phyloP scores from a whole-genome alignment of 2,888 invertebrate genomes.

The Minunthozetes semirufus region DNA sequence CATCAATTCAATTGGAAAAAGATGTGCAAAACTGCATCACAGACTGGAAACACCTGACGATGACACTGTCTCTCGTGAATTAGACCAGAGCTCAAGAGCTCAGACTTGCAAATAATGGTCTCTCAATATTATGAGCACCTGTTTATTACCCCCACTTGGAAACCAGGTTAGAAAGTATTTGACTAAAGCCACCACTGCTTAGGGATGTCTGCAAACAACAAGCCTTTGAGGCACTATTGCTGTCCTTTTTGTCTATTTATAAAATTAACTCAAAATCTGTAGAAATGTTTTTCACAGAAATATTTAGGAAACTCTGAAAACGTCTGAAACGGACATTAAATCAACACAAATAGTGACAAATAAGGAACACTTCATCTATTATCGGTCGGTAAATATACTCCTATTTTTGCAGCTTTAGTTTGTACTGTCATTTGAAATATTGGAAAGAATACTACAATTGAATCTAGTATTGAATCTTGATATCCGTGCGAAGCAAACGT shows the following conservation, averaged over 20 bases:
- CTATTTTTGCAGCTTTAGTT: background rate
- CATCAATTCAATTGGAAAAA: constrained; percentile 23
- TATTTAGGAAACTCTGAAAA: too few relatives aligned
- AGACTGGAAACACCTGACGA: constrained; percentile 25
- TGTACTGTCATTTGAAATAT: background rate
- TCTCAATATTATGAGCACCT: constrained; percentile 24
- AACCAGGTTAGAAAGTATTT: constrained; percentile 11
- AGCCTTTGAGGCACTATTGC: constrained; percentile 12
- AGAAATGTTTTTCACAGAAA: background rate
- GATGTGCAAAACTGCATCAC: constrained; percentile 29
- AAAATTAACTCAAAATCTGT: constrained; percentile 3
- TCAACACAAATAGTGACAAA: constrained; percentile 19
- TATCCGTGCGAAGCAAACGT: constrained; percentile 28
- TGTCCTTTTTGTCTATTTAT: constrained; percentile 16
- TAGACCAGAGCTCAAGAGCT: constrained; percentile 26
- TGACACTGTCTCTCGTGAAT: constrained; percentile 20
- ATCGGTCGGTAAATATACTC: constrained; percentile 12
- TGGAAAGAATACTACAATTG: constrained; percentile 3
- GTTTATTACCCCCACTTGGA: constrained; percentile 21
- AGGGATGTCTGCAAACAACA: background rate
- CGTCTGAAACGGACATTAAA: background rate
- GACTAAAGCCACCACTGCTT: background rate
- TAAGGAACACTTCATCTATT: constrained; percentile 1
- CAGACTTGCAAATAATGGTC: constrained; percentile 11
- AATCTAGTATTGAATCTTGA: constrained; percentile 23